Conservation (phyloP, 2,113 vertebrate genomes). For the Hymenochirus boettgeri region DNA sequence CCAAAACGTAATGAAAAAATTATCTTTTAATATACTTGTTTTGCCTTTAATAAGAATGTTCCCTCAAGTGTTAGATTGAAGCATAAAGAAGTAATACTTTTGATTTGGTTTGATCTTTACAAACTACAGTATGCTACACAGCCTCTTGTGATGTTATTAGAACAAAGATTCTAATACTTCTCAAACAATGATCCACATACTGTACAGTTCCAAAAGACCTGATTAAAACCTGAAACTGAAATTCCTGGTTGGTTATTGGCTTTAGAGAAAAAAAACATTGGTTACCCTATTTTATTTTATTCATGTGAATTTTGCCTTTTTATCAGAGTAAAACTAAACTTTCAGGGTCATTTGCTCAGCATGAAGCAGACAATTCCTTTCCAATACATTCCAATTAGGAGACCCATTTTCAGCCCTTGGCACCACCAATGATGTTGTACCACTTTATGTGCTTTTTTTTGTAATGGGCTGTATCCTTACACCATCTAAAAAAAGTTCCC, state of each 20-base stretch:
- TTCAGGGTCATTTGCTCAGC: conserved; percentile 77
- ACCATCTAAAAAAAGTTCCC: conserved; percentile 71
- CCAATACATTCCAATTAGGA: conserved; percentile 77
- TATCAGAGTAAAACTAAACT: conserved; percentile 66
- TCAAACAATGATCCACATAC: conserved; percentile 71
- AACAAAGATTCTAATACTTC: conserved; percentile 64
- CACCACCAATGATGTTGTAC: conserved; percentile 66
- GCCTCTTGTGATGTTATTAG: conserved; percentile 75
- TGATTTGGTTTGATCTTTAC: conserved; percentile 70
- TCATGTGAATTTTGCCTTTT: conserved; percentile 70
- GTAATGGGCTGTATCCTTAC: conserved; percentile 65
- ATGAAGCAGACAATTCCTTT: conserved; percentile 69
- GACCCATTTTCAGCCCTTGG: conserved; percentile 63
- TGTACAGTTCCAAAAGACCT: conserved; percentile 67
- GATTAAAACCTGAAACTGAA: conserved; percentile 64
- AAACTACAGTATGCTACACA: conserved; percentile 62
- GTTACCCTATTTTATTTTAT: conserved; percentile 69
- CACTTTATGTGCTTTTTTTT: conserved; percentile 71
- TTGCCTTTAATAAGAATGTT: conserved; percentile 61
- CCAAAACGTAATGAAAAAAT: conserved; percentile 63
- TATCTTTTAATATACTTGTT: conserved; percentile 58
- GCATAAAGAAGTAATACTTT: conserved; percentile 65
- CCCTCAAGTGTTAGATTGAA: conserved; percentile 58
- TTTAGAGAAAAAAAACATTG: conserved; percentile 67
- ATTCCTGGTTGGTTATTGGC: conserved; percentile 63